Evolutionary conservation across 1,140 invertebrate species (phyloP), one percentile per base, ranked within the genome.

Genomic region (Lepidotrigona ventralis): DNA sequence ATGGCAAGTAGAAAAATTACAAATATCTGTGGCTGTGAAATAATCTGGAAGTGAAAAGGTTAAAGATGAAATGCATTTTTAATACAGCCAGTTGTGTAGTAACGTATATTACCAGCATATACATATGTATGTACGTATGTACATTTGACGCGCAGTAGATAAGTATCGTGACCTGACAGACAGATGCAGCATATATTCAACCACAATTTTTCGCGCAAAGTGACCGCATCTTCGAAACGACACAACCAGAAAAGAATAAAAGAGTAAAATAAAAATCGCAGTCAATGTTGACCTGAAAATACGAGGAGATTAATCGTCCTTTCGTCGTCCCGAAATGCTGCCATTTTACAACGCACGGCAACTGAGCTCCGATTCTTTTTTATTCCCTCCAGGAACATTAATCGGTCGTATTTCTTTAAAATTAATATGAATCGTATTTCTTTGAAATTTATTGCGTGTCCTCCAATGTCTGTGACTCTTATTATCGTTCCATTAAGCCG

Each of bases 321-420:
- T 58, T 21, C 29, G 21, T 46, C 53, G 23, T 29, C 0, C n/a
- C 15, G 19, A 17, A 53, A 23, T 19, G 4, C 19, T 3, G 21
- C 19, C 54, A 19, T 72, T 80, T 80, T 72, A 80, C n/a, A 39
- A 80, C 14, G 12, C 68, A 60, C 64, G 64, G 51, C 53, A 39
- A 12, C 51, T 23, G 23, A 60, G 15, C 1, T 17, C 26, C 33
- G 26, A 26, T 53, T 72, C 26, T 56, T 71, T 73, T 46, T 64
- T 15, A 33, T 64, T 23, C 8, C 29, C 12, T 39, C 14, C 21
- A 15, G 17, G 53, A 39, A 29, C 9, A 6, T 63, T 19, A n/a
- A 14, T 17, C 78, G 5, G 29, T 17, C 68, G 26, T 79, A 79
- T 79, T 71, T 79, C 68, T 60, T 53, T 1, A 9, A 56, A 60